Conservation (phyloP, 1,140 invertebrate species). For the Kradibia gibbosae region DNA sequence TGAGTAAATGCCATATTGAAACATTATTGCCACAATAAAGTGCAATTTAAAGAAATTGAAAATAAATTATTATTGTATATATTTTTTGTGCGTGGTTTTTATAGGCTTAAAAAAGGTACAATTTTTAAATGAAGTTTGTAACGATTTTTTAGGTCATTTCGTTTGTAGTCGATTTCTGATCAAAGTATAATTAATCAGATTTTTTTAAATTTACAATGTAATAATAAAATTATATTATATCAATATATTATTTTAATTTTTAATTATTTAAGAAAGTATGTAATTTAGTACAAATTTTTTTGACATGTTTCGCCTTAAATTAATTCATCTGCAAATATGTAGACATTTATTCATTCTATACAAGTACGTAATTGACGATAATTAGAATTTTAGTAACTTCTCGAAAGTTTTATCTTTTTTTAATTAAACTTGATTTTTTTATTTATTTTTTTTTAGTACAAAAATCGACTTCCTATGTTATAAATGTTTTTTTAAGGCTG, state of each 20-base stretch:
- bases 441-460: constrained; percentile 32
- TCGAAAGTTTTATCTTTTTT: constrained; percentile 22
- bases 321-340: constrained; percentile 21
- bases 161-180: too few relatives aligned
- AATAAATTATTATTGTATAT: too few relatives aligned
- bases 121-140: too few relatives aligned
- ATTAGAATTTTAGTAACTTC: constrained; percentile 44
- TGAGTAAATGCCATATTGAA: too few relatives aligned
- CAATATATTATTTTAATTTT: constrained; percentile 63
- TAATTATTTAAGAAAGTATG: constrained; percentile 58
- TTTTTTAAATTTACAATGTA: constrained; percentile 35
- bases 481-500: constrained; percentile 14
- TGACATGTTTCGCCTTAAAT: constrained; percentile 53
- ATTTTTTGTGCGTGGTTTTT: too few relatives aligned
- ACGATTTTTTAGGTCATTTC: too few relatives aligned
- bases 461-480: constrained; percentile 30
- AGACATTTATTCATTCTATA: constrained; percentile 23
- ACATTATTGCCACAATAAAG: too few relatives aligned
- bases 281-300: constrained; percentile 59
- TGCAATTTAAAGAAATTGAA: too few relatives aligned
- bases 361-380: constrained; percentile 18
- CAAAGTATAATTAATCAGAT: too few relatives aligned
- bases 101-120: too few relatives aligned
- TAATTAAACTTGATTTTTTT: constrained; percentile 7
- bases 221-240: constrained; percentile 60